Evolutionary conservation across 2,797 vertebrate genomes (phyloP).

Genomic region (Catostomus latipinnis): DNA sequence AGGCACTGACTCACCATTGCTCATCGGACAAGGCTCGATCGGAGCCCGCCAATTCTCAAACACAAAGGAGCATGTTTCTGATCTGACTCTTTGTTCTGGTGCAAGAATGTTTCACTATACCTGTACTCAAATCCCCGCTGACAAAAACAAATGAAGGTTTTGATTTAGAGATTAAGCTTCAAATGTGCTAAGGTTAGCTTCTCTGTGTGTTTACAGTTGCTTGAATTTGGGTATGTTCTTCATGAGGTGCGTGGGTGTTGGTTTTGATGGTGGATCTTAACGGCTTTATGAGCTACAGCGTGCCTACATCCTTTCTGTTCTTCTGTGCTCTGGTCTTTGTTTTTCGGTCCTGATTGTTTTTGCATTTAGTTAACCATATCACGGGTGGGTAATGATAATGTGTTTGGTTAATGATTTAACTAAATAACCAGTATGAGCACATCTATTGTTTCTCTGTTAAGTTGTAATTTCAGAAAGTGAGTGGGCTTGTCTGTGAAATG

Average conservation of each 20-base stretch:
- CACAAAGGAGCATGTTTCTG: constrained; percentile 51
- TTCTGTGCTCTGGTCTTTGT: constrained; percentile 13
- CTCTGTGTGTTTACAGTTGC: constrained; percentile 23
- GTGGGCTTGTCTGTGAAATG: constrained; percentile 45
- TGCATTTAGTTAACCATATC: constrained; percentile 58
- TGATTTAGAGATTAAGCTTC: constrained; percentile 12
- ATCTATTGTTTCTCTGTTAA: constrained; percentile 63
- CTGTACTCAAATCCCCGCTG: constrained; percentile 5
- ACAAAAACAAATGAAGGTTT: constrained; percentile 12
- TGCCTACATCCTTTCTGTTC: constrained; percentile 1
- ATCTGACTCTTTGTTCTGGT: constrained; percentile 69
- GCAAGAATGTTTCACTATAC: constrained; percentile 54
- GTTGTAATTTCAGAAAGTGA: constrained; percentile 48
- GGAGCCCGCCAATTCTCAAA: constrained; percentile 76
- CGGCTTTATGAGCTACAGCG: neutral
- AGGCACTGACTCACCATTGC: constrained; percentile 82
- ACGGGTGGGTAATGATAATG: constrained; percentile 64
- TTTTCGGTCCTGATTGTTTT: neutral
- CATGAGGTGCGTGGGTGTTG: constrained; percentile 35
- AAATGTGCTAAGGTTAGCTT: constrained; percentile 24
- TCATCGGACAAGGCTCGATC: constrained; percentile 71
- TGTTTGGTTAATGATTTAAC: constrained; percentile 74
- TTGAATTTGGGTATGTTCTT: constrained; percentile 39
- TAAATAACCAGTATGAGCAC: constrained; percentile 63
- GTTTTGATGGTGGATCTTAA: constrained; percentile 27